phyloP scores from a whole-genome alignment of 2,888 invertebrate species.

The Cryptocephalus moraei region DNA sequence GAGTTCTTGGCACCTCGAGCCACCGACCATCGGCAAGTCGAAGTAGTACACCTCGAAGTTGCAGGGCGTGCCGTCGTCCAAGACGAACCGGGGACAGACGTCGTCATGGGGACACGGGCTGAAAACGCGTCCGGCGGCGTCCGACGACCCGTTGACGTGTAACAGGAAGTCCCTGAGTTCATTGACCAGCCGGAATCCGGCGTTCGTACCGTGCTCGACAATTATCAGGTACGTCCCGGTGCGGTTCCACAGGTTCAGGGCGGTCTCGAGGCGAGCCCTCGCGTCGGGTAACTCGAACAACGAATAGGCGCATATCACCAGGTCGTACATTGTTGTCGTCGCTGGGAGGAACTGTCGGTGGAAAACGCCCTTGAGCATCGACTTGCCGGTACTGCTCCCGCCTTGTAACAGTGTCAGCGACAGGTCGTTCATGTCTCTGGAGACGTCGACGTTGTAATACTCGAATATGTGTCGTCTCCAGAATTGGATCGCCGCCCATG shows the following conservation, averaged over 20 bases:
- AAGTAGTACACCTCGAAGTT: constrained; percentile 61
- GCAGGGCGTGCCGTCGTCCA: constrained; percentile 61
- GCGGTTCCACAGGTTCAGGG: constrained; percentile 78
- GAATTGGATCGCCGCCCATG: constrained; percentile 52
- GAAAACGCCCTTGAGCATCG: constrained; percentile 51
- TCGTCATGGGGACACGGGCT: constrained; percentile 81
- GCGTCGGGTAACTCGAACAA: constrained; percentile 68
- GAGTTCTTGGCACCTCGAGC: constrained; percentile 42
- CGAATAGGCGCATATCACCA: constrained; percentile 72
- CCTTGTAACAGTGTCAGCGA: constrained; percentile 59
- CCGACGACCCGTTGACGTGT: constrained; percentile 35
- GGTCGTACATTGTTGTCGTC: constrained; percentile 54
- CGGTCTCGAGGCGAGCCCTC: constrained; percentile 53
- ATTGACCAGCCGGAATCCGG: constrained; percentile 68
- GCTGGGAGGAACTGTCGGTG: constrained; percentile 77
- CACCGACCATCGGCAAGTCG: constrained; percentile 41
- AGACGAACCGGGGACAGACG: constrained; percentile 60
- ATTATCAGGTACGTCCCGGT: constrained; percentile 73
- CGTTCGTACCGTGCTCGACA: constrained; percentile 73
- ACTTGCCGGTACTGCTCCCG: constrained; percentile 52
- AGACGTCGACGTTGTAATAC: constrained; percentile 77
- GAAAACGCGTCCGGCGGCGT: constrained; percentile 51
- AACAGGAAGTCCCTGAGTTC: constrained; percentile 79
- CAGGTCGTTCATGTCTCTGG: constrained; percentile 72
- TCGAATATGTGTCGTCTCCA: constrained; percentile 70